Conservation (phyloP, 2,113 vertebrate genomes). For the Cepphus grylle region DNA sequence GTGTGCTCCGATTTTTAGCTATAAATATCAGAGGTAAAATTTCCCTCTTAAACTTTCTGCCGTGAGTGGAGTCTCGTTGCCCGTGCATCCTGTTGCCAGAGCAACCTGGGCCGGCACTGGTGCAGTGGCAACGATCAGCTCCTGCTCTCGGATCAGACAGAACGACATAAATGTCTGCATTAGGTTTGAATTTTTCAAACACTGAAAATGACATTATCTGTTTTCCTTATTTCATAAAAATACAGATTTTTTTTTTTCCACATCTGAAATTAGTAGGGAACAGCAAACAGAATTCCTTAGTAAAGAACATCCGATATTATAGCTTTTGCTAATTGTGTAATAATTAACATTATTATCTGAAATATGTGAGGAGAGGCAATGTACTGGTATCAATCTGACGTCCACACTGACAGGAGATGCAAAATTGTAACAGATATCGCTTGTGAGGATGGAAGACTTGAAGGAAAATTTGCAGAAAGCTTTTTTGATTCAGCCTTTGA, state of each 20-base stretch:
- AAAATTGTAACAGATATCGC: not conserved
- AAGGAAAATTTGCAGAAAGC: slow-evolving; percentile 27
- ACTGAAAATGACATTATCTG: not conserved
- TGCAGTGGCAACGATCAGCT: slow-evolving; percentile 11
- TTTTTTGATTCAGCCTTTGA: slow-evolving; percentile 30
- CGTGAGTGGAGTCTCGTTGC: not conserved
- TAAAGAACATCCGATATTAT: not conserved
- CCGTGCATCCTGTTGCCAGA: slow-evolving; percentile 41
- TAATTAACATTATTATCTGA: not conserved
- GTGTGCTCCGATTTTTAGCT: not conserved
- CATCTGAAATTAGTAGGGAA: not conserved
- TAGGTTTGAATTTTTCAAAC: not conserved
- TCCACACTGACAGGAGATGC: not conserved
- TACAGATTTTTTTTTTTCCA: not conserved
- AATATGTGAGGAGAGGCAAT: not conserved
- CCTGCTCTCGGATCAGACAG: not conserved
- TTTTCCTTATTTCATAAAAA: not conserved
- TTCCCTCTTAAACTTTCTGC: not conserved
- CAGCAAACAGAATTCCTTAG: not conserved
- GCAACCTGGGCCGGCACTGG: not conserved
- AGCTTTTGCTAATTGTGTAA: not conserved
- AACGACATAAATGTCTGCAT: not conserved
- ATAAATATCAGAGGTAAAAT: not conserved
- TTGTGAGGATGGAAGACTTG: not conserved
- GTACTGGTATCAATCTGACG: not conserved